Base-by-base conservation (phyloP, 2,888 invertebrate species). In the Drosophila austrosaltans region DNA sequence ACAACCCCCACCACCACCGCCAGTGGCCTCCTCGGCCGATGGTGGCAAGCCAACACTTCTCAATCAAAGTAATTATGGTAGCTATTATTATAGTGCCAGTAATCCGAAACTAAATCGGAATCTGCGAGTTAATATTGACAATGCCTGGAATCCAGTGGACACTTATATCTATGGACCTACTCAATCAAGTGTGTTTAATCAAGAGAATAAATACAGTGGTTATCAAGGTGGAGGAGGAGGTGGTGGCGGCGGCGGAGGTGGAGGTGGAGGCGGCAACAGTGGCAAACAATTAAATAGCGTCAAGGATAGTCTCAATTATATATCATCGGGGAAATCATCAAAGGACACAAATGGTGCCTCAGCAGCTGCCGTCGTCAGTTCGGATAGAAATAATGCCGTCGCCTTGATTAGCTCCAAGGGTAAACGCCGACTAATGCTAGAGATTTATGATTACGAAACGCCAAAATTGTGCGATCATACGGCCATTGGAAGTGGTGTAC, bases 381-480 rank as follows among this genome's bases (percentile, higher is more conserved):
- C 86, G 5, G 86, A 87, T n/a, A 79, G 81, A 8, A 79, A 62
- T 1, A 77, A 53, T 56, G 83, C 87, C 10, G 65, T 88, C 16
- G 87, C 89, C 10, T 60, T 91, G 53, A 89, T 89, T 84, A 89
- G 89, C 75, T 88, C 82, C 58, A 92, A 92, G 77, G 91, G 92
- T 66, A 92, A 92, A 80, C 85, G 93, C 28, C 91, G 91, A 25
- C 91, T 94, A 59, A 93, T 96, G 78, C 95, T 95, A 58, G 95
- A 95, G 87, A 96, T 95, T 92, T 96, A 96, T 90, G 96, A 96
- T 91, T 93, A 93, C 75, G 95, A 95, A 81, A 94, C 96, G 56
- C 97, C 97, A 3, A 95, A 95, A 81, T 93, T 97, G 61, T 97
- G 97, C 92, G 97, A 97, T 76, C 97, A 97, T 87, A 94, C 97